These are phyloP conservation scores for Phorcus lineatus DNA, from an alignment of 2,888 invertebrate species.

Conservation along the genomic window DNA sequence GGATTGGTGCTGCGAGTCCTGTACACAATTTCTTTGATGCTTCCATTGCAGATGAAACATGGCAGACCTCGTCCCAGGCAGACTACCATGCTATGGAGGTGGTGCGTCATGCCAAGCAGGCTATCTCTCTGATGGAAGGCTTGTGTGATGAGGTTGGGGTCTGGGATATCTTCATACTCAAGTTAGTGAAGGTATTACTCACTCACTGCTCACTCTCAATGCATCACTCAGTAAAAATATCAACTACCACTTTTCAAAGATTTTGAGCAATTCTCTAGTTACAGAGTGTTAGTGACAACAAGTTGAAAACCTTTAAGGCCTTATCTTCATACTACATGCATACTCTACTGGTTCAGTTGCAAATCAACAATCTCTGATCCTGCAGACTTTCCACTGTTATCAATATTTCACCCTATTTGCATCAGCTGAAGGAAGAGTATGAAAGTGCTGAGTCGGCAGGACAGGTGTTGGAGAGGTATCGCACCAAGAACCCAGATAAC, in stretches of 20 bases:
- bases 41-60: neutral
- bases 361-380: no score
- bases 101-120: conserved; percentile 42
- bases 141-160: conserved; percentile 47
- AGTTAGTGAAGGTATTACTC: conserved; percentile 55
- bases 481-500: conserved; percentile 49
- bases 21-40: neutral
- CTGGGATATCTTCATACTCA: conserved; percentile 64
- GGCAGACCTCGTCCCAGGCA: neutral
- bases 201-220: no score
- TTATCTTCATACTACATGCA: neutral
- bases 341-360: no score
- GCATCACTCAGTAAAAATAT: no score
- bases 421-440: conserved; percentile 41
- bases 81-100: conserved; percentile 29
- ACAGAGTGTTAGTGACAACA: no score
- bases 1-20: no score
- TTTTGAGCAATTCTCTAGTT: no score
- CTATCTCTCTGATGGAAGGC: conserved; percentile 43
- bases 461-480: conserved; percentile 46
- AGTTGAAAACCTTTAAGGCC: no score
- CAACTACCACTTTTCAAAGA: neutral
- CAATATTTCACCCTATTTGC: no score
- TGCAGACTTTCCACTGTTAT: no score
- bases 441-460: conserved; percentile 44